Evolutionary conservation across 2,888 invertebrate genomes (phyloP), one percentile per base, ranked within the genome.

Genomic region (Hypselothyrea guttata): DNA sequence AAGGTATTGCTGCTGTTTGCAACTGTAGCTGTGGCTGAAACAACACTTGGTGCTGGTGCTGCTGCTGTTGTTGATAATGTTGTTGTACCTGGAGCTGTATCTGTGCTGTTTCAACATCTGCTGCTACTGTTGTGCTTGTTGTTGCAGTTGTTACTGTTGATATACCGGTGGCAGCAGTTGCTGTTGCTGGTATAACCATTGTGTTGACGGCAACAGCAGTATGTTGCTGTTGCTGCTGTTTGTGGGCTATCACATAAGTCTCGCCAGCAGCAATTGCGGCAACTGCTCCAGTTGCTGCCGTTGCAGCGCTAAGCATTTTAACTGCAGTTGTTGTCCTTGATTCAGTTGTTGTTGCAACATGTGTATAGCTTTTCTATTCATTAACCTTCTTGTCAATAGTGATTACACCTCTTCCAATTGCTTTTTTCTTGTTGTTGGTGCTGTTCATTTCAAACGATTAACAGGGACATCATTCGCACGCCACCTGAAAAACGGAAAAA

Each of bases 41-140:
- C 53, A 83, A 67, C 37, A 67, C 73, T 58, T 97, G 93, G 91
- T 98, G 98, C 90, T 97, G 98, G 48, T 97, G 97, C 84, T 97
- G 93, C 89, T 78, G 91, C 90, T 65, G 77, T 48, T 84, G 58
- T 7, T 69, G 74, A 33, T 58, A 65, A 48, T 60, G 69, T 61
- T 67, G 79, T 49, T 61, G 70, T 44, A 7, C n/a, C n/a, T 67
- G 68, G 87, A 69, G 91, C 90, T 71, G 81, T 68, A 54, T 76
- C 64, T 65, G 73, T 69, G 58, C 71, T 71, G 84, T 53, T 90
- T 89, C 91, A 53, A 44, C 47, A 61, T 75, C 63, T 67, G 71
- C 72, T 61, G 66, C 69, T 71, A 91, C 90, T 65, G 76, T 7
- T 38, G 38, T 38, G 18, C n/a, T 13, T 12, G 12, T 15, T 9